Evolutionary conservation across 2,888 invertebrate genomes (phyloP), one percentile per base, ranked within the genome.

Genomic region (Drosophila atroscutellata): DNA sequence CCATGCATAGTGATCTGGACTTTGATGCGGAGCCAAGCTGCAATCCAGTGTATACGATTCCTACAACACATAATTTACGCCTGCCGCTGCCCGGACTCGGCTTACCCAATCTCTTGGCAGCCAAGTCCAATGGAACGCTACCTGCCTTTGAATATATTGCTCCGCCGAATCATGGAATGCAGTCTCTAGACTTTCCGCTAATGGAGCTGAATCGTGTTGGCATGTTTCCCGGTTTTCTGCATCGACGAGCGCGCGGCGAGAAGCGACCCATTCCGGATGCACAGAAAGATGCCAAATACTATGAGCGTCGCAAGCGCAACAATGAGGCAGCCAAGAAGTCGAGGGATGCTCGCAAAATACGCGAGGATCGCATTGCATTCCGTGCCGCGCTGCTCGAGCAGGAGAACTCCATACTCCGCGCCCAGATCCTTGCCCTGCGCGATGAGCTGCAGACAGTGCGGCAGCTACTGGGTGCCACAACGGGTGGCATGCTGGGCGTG

Each of bases 261-360:
- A 97, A 97, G 91, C 95, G 97, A 61, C 96, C 98, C 0, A 98
- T 98, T 61, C 98, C 98, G 0, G 95, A 96, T 0, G 97, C 97
- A 56, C 95, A 97, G 91, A 98, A 98, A 90, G 98, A 98, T 87
- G 96, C 96, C 72, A 97, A 97, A 92, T 98, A 98, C 92, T 98
- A 96, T 92, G 98, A 98, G 92, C 94, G 98, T 51, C 94, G 98
- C 69, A 95, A 96, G 90, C 94, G 98, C 11, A 98, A 98, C 92
- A 98, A 98, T 92, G 95, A 97, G 91, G 98, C 98, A 0, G 98
- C 98, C 0, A 98, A 98, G 93, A 98, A 98, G 92, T 97, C 97
- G 0, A 93, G 98, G 34, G 98, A 98, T 92, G 97, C 97, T 0
- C 94, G 98, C 30, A 96, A 98, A 92, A 95, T 97, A 56, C 94